Percentiles rank a stretch among this genome's conserved stretches.
These are phyloP conservation scores for Pelecanoides urinatrix DNA, from an alignment of 2,113 vertebrate genomes.

Conservation along the genomic window DNA sequence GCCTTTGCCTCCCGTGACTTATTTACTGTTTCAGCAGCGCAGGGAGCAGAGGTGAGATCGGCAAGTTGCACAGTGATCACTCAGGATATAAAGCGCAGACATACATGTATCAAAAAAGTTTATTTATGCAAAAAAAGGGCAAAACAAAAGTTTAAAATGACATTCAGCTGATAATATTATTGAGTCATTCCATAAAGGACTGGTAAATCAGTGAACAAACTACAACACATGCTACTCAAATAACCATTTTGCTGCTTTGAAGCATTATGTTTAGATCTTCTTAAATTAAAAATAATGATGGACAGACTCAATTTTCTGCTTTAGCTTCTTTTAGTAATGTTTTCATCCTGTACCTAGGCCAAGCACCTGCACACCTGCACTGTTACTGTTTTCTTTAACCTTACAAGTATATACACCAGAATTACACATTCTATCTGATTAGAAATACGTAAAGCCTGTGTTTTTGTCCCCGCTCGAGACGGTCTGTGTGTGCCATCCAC, in stretches of 20 bases:
- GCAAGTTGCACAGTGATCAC: background rate
- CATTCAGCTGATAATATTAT: background rate
- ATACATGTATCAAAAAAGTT: background rate
- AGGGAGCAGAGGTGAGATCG: background rate
- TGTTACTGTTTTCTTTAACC: background rate
- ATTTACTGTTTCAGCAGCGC: background rate
- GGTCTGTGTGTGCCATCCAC: background rate
- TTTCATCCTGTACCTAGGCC: background rate
- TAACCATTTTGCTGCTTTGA: background rate
- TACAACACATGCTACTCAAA: background rate
- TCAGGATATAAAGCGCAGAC: background rate
- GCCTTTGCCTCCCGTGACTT: background rate
- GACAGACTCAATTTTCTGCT: background rate
- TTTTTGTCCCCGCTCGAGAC: fast-evolving
- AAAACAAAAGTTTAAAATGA: background rate
- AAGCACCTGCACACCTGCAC: background rate
- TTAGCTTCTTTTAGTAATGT: background rate
- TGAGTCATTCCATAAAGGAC: background rate
- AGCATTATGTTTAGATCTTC: background rate
- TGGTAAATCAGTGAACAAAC: background rate
- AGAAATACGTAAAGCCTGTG: background rate
- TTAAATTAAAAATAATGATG: background rate
- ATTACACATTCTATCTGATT: background rate
- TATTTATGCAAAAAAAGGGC: background rate
- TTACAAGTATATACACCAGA: background rate